phyloP scores from a whole-genome alignment of 1,140 invertebrate genomes.

The Dinothrombium tinctorium region DNA sequence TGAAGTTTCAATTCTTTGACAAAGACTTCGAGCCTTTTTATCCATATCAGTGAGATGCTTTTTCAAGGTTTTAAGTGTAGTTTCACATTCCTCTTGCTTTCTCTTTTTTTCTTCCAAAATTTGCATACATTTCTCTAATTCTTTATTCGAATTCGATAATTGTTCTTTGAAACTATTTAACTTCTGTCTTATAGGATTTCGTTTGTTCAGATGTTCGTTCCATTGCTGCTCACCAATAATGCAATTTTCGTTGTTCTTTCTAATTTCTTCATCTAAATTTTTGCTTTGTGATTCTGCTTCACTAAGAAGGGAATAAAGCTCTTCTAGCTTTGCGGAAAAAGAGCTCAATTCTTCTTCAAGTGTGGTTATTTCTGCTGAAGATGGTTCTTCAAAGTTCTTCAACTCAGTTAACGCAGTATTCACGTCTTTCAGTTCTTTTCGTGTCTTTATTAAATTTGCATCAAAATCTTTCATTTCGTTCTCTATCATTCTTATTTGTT shows the following conservation, averaged over 20 bases:
- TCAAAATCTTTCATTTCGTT: not conserved
- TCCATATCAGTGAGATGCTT: too few relatives aligned
- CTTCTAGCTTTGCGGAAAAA: not conserved
- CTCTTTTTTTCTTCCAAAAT: too few relatives aligned
- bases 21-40: too few relatives aligned
- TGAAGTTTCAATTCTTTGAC: conserved; percentile 16
- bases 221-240: too few relatives aligned
- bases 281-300: not conserved
- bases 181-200: too few relatives aligned
- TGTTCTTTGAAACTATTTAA: too few relatives aligned
- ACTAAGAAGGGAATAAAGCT: not conserved
- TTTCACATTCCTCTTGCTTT: too few relatives aligned
- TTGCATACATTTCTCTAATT: too few relatives aligned
- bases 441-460: not conserved
- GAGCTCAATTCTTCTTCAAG: conserved; percentile 1
- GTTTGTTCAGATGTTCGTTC: too few relatives aligned
- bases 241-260: conserved; percentile 15
- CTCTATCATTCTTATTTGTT: conserved; percentile 1
- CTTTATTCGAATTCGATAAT: too few relatives aligned
- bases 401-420: conserved; percentile 5
- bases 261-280: conserved; percentile 12
- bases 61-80: too few relatives aligned
- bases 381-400: not conserved
- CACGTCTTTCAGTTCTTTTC: not conserved
- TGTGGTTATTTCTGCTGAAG: conserved; percentile 5